Evolutionary conservation across 2,797 vertebrate species (phyloP).

Genomic region (Argentina silus): DNA sequence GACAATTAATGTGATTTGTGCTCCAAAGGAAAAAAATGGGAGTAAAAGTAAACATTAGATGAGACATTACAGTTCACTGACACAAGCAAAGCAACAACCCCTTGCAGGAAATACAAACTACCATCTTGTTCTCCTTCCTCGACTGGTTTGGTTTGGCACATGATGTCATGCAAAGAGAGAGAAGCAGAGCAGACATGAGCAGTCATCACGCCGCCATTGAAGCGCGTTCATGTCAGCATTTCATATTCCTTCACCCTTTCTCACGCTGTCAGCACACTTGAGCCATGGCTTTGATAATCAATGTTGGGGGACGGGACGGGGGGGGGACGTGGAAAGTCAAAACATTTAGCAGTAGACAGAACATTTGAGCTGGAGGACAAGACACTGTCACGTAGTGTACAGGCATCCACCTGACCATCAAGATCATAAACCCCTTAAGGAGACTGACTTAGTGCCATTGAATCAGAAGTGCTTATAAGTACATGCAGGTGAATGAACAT

Average conservation of each 20-base stretch:
- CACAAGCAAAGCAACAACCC: conserved; percentile 68
- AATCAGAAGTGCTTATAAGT: too few relatives aligned
- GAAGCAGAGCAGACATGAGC: conserved; percentile 72
- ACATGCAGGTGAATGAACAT: too few relatives aligned
- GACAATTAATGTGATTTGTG: conserved; percentile 55
- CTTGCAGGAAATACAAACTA: conserved; percentile 75
- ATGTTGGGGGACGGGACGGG: not conserved
- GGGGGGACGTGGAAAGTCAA: not conserved
- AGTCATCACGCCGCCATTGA: conserved; percentile 16
- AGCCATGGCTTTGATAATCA: not conserved
- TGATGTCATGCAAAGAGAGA: conserved; percentile 71
- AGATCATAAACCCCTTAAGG: not conserved
- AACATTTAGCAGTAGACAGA: not conserved
- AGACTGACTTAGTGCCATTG: conserved; percentile 16
- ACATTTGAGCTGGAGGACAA: conserved; percentile 8
- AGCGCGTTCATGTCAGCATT: conserved; percentile 48
- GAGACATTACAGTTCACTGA: not conserved
- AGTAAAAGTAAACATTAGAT: not conserved
- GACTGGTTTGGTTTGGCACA: conserved; percentile 63
- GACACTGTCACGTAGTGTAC: not conserved
- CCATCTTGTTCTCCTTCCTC: conserved; percentile 79
- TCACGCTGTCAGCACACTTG: conserved; percentile 11
- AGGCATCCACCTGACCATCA: not conserved
- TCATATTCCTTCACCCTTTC: conserved; percentile 61
- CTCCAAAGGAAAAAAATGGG: conserved; percentile 25